A percentile compares a stretch with the other conserved stretches of the same genome.
These are phyloP conservation scores for Anastrepha obliqua DNA, from an alignment of 1,140 invertebrate genomes.

Conservation along the genomic window DNA sequence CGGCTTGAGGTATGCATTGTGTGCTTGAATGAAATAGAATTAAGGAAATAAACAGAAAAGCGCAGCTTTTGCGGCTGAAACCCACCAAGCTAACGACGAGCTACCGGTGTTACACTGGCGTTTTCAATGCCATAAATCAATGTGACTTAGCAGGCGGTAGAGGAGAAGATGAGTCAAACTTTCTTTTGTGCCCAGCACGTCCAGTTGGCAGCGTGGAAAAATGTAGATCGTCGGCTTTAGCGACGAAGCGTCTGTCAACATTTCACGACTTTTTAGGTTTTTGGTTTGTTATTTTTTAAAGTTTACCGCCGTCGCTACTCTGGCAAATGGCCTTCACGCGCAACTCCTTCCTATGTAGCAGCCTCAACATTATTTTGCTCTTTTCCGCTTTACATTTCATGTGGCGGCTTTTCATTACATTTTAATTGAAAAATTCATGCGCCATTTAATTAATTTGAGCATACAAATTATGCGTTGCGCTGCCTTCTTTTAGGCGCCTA, in stretches of 20 bases:
- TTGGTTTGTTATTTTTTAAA: too few species aligned
- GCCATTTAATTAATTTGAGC: slow-evolving; percentile 37
- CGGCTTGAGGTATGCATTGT: slow-evolving; percentile 2
- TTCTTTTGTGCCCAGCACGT: background rate
- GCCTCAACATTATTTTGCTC: background rate
- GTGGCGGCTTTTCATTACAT: background rate
- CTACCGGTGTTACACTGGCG: background rate
- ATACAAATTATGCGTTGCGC: background rate
- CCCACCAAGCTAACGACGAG: background rate
- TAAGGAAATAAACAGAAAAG: background rate
- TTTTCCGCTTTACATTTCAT: background rate
- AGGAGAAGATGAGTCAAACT: background rate
- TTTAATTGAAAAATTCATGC: slow-evolving; percentile 42
- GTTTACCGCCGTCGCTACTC: background rate
- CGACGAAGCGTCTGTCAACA: background rate
- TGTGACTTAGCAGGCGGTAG: background rate
- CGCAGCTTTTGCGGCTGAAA: background rate
- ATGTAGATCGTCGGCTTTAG: background rate
- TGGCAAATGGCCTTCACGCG: background rate
- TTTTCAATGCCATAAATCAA: slow-evolving; percentile 33
- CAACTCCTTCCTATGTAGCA: background rate
- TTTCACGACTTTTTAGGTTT: too few species aligned
- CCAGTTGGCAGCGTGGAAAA: background rate
- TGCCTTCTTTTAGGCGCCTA: slow-evolving; percentile 39
- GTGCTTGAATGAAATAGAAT: slow-evolving; percentile 34